Evolutionary conservation across 2,888 invertebrate species (phyloP).

Genomic region (Seira sanloemensis): DNA sequence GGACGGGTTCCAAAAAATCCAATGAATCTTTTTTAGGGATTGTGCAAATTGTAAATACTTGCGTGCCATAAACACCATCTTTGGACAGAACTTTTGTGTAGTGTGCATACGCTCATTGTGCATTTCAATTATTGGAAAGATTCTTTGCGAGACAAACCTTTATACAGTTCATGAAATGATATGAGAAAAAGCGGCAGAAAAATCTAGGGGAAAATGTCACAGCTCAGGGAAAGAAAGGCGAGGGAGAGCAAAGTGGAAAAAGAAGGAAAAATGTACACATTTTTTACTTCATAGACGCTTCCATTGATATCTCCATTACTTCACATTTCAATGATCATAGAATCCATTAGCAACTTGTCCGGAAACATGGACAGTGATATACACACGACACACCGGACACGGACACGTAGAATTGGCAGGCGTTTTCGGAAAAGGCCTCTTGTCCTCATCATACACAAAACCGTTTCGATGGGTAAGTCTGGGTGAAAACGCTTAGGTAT

Average conservation of each 20-base stretch:
- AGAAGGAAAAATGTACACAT: conserved; percentile 27
- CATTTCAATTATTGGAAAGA: not conserved
- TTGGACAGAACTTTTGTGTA: too few species aligned
- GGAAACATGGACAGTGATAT: conserved; percentile 62
- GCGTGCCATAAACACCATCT: not conserved
- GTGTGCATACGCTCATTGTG: conserved; percentile 9
- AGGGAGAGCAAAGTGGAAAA: conserved; percentile 21
- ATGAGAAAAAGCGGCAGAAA: not conserved
- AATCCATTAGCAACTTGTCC: conserved; percentile 59
- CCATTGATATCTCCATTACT: conserved; percentile 59
- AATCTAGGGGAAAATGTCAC: too few species aligned
- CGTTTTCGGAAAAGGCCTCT: conserved; percentile 48
- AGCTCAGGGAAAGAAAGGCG: not conserved
- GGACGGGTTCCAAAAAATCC: not conserved
- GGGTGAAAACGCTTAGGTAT: conserved; percentile 22
- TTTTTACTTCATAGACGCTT: conserved; percentile 51
- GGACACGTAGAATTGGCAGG: conserved; percentile 54
- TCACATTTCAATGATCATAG: conserved; percentile 61
- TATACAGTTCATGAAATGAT: not conserved
- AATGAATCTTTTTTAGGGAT: too few species aligned
- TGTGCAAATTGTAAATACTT: too few species aligned
- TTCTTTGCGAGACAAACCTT: conserved; percentile 12
- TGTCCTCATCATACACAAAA: conserved; percentile 21
- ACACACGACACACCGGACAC: conserved; percentile 55
- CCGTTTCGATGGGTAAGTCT: not conserved